Conservation (phyloP, 2,888 invertebrate species). For the Caenorhabditis macrosperma region DNA sequence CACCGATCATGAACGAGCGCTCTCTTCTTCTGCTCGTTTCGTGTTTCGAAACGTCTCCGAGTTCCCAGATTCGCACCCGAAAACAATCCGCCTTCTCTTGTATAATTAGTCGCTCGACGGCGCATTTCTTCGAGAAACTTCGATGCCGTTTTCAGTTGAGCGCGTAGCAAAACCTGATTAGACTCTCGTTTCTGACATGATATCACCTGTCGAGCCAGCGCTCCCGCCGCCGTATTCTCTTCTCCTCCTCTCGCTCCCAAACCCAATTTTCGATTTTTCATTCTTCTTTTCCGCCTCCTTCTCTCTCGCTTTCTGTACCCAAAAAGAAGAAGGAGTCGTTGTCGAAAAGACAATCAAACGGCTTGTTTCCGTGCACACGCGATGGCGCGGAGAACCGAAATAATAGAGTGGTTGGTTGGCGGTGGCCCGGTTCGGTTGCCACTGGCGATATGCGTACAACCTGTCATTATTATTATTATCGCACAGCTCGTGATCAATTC, state of each 20-base stretch:
- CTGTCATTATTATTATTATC: slow-evolving; percentile 35
- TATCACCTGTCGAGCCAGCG: slow-evolving; percentile 30
- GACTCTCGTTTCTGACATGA: slow-evolving; percentile 10
- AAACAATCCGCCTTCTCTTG: neutral
- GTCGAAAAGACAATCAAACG: neutral
- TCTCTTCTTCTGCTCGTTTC: no score
- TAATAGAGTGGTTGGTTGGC: neutral
- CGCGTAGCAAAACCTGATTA: slow-evolving; percentile 27
- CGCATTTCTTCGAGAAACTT: slow-evolving; percentile 18
- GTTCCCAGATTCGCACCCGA: no score
- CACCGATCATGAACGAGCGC: no score
- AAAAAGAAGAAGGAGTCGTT: neutral
- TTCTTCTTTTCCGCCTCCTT: neutral
- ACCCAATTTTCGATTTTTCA: neutral
- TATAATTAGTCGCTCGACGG: slow-evolving; percentile 1
- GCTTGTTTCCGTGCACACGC: neutral
- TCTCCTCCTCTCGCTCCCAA: neutral
- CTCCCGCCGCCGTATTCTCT: neutral
- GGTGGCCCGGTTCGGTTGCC: slow-evolving; percentile 7
- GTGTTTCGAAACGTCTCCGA: no score
- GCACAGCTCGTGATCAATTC: slow-evolving; percentile 6
- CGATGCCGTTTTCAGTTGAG: slow-evolving; percentile 6
- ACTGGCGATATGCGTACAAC: slow-evolving; percentile 31
- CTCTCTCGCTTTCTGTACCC: neutral
- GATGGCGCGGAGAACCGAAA: neutral